Evolutionary conservation across 2,888 invertebrate species (phyloP), one percentile per base, ranked within the genome.

Genomic region (Adelognathus sp.): DNA sequence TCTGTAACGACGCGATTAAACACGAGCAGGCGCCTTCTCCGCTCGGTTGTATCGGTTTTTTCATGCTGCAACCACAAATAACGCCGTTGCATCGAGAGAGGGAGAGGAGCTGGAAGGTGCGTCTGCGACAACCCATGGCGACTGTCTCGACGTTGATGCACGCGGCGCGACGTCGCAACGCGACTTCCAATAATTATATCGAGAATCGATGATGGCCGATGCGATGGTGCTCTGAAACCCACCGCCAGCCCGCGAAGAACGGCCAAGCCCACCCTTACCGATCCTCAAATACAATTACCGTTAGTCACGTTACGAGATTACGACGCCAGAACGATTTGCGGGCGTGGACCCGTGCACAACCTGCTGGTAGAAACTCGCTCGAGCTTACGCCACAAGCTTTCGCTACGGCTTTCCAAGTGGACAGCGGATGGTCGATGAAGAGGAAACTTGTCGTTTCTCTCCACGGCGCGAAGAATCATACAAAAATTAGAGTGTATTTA

Each of bases 211-310:
- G 70, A 69, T 70, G 76, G 31, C 14, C 52, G 46, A 69, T 54
- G 60, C 54, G 21, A 39, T 24, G 39, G 29, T 18, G n/a, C n/a
- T n/a, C n/a, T n/a, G n/a, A n/a, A 36, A 9, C 39, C 18, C n/a
- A 27, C 67, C 29, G 3, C 29, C 33, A 64, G 29, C 29, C 31
- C 14, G 36, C 52, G 21, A 36, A 31, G 56, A 14, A 16, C 50
- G 52, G 29, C 24, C 44, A 44, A 63, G 56, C 21, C 14, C 14
- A 36, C 52, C 77, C 36, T 18, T 46, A 33, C 36, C 63, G 79
- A 77, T 79, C 75, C 77, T 84, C 81, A 83, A 87, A 87, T 86
- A 82, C 82, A 87, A 87, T 87, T 87, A 86, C 84, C 75, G 86
- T 85, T 87, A 88, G 82, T 81, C 61, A 78, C 79, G 81, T 85